Base-by-base conservation (phyloP, 2,113 vertebrate genomes). In the Dolichotis patagonum region DNA sequence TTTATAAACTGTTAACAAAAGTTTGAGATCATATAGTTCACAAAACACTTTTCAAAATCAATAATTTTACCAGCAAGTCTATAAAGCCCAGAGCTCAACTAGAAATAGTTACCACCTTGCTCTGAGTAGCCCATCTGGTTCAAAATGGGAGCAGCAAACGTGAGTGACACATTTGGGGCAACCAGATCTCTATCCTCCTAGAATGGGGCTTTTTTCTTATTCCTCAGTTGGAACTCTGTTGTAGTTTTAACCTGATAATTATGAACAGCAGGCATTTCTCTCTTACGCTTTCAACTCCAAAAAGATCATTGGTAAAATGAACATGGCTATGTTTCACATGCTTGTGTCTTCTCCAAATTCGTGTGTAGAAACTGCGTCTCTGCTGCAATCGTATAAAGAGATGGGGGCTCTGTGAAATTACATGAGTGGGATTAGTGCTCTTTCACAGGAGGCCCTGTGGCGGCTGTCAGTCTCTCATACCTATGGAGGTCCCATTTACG, bases 41-140 rank as follows among this genome's bases (percentile, higher is more conserved):
- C 12, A 92, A 89, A 56, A n/a, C 26, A 89, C 46, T 32, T 58
- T 43, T 83, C 65, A 91, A 93, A 85, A 82, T 93, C 35, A 84
- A 3, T 86, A 80, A 75, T 93, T 91, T 84, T 75, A 28, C 92
- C 67, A 80, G 73, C 30, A 78, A 35, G 1, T 93, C 49, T 80
- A 65, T 38, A 91, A 73, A 41, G 22, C 7, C 17, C 13, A 87
- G 67, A 67, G 28, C 38, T 95, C 75, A 88, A 46, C 19, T 17
- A 49, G 80, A 80, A 89, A 78, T 71, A 58, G 30, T 46, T 67
- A 22, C 2, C 19, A 43, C 38, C 24, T 43, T 83, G 14, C 22
- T 69, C 56, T 43, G 56, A 62, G 24, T 30, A 22, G 77, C 22
- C n/a, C n/a, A 87, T 20, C 38, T 84, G 38, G 46, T 96, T 96